A percentile compares a stretch with the other conserved stretches of the same genome.
Evolutionary conservation across 1,140 invertebrate genomes (phyloP).

Genomic region (Halictus rubicundus): DNA sequence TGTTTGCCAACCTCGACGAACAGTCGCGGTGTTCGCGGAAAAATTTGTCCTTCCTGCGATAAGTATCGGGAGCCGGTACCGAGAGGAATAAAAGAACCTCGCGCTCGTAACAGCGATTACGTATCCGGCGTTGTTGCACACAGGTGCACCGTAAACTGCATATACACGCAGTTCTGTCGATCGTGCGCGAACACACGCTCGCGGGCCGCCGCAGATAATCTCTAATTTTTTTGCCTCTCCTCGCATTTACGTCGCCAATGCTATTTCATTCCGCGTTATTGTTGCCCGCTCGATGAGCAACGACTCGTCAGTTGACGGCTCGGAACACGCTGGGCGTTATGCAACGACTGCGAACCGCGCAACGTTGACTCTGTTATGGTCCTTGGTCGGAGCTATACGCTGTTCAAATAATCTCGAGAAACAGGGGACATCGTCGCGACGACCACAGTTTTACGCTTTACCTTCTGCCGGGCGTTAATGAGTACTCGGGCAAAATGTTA

Average conservation of each 20-base stretch:
- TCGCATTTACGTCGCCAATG: background rate
- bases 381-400: background rate
- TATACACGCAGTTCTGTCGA: background rate
- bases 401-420: too few relatives aligned
- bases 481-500: too few relatives aligned
- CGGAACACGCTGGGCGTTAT: background rate
- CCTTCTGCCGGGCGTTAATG: too few relatives aligned
- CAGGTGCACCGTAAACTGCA: background rate
- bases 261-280: slow-evolving; percentile 17
- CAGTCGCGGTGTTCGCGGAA: background rate
- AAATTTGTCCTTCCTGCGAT: background rate
- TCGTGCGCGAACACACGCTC: background rate
- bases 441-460: too few relatives aligned
- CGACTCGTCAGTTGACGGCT: background rate
- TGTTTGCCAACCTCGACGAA: background rate
- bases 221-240: background rate
- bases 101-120: background rate
- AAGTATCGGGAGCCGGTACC: background rate
- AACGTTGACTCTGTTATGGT: background rate
- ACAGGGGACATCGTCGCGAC: too few relatives aligned
- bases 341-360: background rate
- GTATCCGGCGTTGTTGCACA: background rate
- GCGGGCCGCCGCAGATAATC: background rate
- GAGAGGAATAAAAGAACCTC: background rate
- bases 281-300: slow-evolving; percentile 4